Evolutionary conservation across 2,888 invertebrate genomes (phyloP), one percentile per base, ranked within the genome.

Genomic region (Drosophila crucigera): DNA sequence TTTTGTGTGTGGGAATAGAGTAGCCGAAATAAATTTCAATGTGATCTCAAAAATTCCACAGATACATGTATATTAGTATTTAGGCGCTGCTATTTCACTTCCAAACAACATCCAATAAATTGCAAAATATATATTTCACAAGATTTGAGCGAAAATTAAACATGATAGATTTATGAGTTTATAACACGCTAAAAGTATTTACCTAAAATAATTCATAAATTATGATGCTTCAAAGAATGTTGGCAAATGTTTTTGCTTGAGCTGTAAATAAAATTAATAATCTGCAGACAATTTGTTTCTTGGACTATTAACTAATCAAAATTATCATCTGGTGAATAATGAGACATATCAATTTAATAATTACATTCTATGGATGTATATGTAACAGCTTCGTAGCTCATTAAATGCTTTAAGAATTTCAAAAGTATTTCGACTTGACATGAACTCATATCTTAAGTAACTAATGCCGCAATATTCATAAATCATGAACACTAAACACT

Each of bases 401-500:
- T 76, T 52, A 63, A 66, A 53, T 67, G 49, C 25, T 50, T 54
- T 35, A 52, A 43, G 55, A 49, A 78, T 63, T 73, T 58, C 10
- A 25, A 72, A 78, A 63, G 55, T 25, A 61, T 82, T 73, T 68
- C 6, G 37, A 62, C 59, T 66, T 80, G 76, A 83, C 76, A 64
- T 22, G 52, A 62, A 68, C 52, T 67, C 73, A 69, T 62, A 60
- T 66, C 55, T 84, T 65, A 63, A 31, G n/a, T 10, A 76, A 56
- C 68, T 72, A 78, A 84, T 72, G 59, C 60, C 68, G 33, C 83
- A 60, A 67, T 71, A 54, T 60, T 47, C 74, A 89, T 90, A 83
- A 88, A 88, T 84, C 90, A 85, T 62, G 66, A 39, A 10, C 47
- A 53, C 75, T 67, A 73, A 85, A 67, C 73, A 83, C 73, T 70